Base-by-base conservation (phyloP, 1,140 invertebrate genomes). In the Drosophila kepulauana region DNA sequence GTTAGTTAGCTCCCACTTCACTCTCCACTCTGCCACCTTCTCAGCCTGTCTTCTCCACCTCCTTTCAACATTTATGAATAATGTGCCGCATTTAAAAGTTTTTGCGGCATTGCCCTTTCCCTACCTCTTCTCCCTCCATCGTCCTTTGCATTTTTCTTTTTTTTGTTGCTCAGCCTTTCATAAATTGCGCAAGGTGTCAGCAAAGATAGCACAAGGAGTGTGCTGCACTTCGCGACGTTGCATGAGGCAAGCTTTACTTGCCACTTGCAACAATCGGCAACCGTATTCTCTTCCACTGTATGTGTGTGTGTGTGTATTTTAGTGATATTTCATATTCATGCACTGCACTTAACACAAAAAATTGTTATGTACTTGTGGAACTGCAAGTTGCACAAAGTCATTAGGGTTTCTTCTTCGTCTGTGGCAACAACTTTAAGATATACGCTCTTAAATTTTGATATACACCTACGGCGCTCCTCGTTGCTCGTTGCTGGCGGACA, bases 51-150 rank as follows among this genome's bases (percentile, higher is more conserved):
- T 3, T 2, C 51, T 5, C 20, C 35, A 20, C 6, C 58, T 57
- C 28, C 52, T 51, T 59, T 69, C 48, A 49, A 70, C 70, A 78
- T 89, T 89, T 89, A 78, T 88, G 85, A 88, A 78, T 88, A 85
- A 88, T 88, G 84, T 84, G 75, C 67, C 81, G 88, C 84, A 78
- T 84, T 88, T 81, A 75, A 89, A 88, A 88, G 85, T 84, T 88
- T 89, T 79, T 87, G 69, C 62, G 65, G 80, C 69, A 69, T 48
- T 35, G 62, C 48, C 54, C 49, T 49, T 69, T 48, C 45, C 45
- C 11, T 4, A 15, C 13, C 15, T 10, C 13, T n/a, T 16, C 28
- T 3, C 1, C 11, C 3, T 0, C 16, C 38, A 4, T 25, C 16
- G 10, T 10, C 2, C 10, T 30, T 25, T 35, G 4, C 10, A 33